phyloP scores from a whole-genome alignment of 1,140 invertebrate species.

The Dendrolimus punctatus region DNA sequence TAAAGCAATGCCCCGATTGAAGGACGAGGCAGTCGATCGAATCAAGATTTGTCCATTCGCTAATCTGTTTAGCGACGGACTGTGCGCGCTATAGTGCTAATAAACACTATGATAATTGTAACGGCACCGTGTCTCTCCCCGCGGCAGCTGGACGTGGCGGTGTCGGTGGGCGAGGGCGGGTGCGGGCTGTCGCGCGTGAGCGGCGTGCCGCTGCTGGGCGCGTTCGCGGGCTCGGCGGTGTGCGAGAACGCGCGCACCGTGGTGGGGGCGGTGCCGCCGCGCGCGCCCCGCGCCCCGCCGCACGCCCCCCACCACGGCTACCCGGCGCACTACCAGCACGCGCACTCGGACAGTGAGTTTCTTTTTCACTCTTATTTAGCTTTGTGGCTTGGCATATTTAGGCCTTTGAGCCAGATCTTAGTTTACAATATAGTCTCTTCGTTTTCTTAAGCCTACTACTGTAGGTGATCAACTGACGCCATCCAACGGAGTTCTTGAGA shows the following conservation, averaged over 20 bases:
- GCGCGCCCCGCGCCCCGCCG: slow-evolving; percentile 13
- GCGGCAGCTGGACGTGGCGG: slow-evolving; percentile 3
- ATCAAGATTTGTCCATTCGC: too few species aligned
- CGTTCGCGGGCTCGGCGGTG: slow-evolving; percentile 82
- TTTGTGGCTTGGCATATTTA: background rate
- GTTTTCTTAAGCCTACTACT: too few species aligned
- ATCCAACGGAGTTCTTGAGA: too few species aligned
- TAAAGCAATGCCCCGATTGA: too few species aligned
- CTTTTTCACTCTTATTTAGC: too few species aligned
- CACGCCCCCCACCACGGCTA: slow-evolving; percentile 10
- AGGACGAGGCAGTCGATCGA: too few species aligned
- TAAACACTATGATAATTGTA: too few species aligned
- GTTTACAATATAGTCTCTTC: too few species aligned
- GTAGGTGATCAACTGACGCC: too few species aligned
- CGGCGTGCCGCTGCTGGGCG: slow-evolving; percentile 49
- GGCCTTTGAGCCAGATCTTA: background rate
- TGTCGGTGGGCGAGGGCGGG: slow-evolving; percentile 13
- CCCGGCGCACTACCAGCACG: slow-evolving; percentile 26
- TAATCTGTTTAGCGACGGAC: too few species aligned
- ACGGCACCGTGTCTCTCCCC: background rate
- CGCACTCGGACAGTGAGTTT: slow-evolving; percentile 50
- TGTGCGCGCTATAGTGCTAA: too few species aligned
- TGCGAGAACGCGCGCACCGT: slow-evolving; percentile 85
- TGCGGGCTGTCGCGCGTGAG: slow-evolving; percentile 18
- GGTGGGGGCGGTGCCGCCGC: slow-evolving; percentile 72